Conservation (phyloP, 2,113 vertebrate species). For the Mixornis gularis region DNA sequence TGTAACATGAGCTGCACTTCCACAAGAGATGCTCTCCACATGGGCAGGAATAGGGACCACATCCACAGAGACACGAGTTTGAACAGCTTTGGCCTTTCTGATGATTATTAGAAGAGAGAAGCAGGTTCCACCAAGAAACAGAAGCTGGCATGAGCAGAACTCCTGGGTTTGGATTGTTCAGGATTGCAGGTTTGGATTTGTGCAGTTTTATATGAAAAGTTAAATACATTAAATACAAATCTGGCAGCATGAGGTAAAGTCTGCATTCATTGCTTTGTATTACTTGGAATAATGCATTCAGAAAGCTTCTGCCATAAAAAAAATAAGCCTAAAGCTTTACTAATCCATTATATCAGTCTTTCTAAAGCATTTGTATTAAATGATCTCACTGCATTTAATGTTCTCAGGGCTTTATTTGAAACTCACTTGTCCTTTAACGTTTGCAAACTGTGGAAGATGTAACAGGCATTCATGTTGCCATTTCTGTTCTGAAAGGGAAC, state of each 20-base stretch:
- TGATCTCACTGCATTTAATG: not conserved
- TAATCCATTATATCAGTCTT: not conserved
- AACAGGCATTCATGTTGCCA: not conserved
- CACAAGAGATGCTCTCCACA: not conserved
- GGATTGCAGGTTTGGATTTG: not conserved
- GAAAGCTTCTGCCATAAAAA: not conserved
- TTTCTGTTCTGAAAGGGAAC: not conserved
- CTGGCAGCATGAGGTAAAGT: not conserved
- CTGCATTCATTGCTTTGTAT: not conserved
- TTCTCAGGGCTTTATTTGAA: not conserved
- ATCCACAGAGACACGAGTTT: fast-evolving
- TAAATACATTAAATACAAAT: not conserved
- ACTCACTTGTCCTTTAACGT: not conserved
- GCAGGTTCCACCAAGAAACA: not conserved
- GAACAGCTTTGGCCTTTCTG: not conserved
- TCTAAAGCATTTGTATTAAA: not conserved
- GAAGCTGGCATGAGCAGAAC: not conserved
- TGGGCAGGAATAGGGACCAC: not conserved
- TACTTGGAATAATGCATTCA: not conserved
- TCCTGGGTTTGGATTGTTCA: not conserved
- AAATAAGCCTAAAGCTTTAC: not conserved
- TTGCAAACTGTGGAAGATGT: not conserved
- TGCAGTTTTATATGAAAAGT: not conserved
- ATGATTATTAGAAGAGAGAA: not conserved
- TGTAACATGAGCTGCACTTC: not conserved